Evolutionary conservation across 2,888 invertebrate species (phyloP), one percentile per base, ranked within the genome.

Genomic region (Eupithecia inturbata): DNA sequence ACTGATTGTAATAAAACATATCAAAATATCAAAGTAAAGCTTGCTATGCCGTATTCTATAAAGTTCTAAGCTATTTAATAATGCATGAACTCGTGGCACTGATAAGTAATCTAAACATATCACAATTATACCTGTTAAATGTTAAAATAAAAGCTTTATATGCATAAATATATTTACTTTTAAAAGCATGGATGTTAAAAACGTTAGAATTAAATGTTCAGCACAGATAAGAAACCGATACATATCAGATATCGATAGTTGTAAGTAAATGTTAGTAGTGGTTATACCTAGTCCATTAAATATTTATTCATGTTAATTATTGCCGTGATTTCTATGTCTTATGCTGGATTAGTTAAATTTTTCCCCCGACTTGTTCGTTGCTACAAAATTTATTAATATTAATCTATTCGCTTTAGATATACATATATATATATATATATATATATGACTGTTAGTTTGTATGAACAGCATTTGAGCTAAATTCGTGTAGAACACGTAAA

Each of bases 271-370:
- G 26, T 26, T 69, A 70, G 49, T 75, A 26, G 62, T 62, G 19
- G 74, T 76, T 75, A 74, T 76, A 60, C 78, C 22, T 71, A 72
- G 72, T 77, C 70, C 75, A 71, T 68, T 74, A 63, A 64, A 69
- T 26, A 31, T 62, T 53, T 53, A 53, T 53, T 22, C 28, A 41
- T 60, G 66, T 41, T 68, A 73, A 78, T 68, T 76, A 64, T 83
- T 83, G 85, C 84, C 83, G 84, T 86, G 83, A 79, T 81, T 68
- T 80, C 69, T 75, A 77, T 77, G 83, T 86, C 83, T 84, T 84
- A 84, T 84, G 83, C 79, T 66, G 64, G 69, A 78, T 82, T 83
- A 82, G 83, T 81, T 83, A 73, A 16, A 19, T 26, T 31, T 62
- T 75, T 60, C 9, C 67, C 31, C 76, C 75, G 82, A 79, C 80